A percentile compares a stretch with the other conserved stretches of the same genome.
phyloP scores from a whole-genome alignment of 2,113 vertebrate genomes.

The Phocoena sinus region DNA sequence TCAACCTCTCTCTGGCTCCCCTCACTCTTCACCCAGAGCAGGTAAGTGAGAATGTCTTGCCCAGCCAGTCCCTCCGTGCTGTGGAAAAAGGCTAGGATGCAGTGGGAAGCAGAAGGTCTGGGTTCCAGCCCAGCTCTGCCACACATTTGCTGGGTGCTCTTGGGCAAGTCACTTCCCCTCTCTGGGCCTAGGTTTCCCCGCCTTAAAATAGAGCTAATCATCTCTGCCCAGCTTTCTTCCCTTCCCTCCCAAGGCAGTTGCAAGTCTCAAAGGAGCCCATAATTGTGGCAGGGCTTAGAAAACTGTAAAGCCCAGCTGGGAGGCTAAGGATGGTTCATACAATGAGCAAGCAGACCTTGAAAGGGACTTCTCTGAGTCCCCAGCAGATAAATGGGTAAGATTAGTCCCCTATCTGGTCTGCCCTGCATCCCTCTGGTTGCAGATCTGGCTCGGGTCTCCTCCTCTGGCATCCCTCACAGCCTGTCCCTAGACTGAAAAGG shows the following conservation, averaged over 20 bases:
- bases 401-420: not conserved
- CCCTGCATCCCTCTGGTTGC: not conserved
- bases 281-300: not conserved
- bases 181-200: not conserved
- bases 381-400: not conserved
- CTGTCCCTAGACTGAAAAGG: not conserved
- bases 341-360: not conserved
- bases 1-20: conserved; percentile 34
- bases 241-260: not conserved
- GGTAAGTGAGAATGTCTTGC: not conserved
- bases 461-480: not conserved
- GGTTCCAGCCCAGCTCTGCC: not conserved
- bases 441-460: not conserved
- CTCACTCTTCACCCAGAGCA: not conserved
- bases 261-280: not conserved
- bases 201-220: not conserved
- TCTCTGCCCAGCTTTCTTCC: not conserved
- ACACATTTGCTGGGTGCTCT: not conserved
- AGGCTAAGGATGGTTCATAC: not conserved
- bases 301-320: not conserved
- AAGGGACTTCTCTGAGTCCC: not conserved
- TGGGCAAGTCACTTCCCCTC: not conserved
- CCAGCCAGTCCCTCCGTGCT: not conserved
- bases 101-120: not conserved
- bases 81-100: not conserved